Percentiles rank a stretch among this genome's conserved stretches.
phyloP scores from a whole-genome alignment of 2,113 vertebrate species.

The Craseonycteris thonglongyai region DNA sequence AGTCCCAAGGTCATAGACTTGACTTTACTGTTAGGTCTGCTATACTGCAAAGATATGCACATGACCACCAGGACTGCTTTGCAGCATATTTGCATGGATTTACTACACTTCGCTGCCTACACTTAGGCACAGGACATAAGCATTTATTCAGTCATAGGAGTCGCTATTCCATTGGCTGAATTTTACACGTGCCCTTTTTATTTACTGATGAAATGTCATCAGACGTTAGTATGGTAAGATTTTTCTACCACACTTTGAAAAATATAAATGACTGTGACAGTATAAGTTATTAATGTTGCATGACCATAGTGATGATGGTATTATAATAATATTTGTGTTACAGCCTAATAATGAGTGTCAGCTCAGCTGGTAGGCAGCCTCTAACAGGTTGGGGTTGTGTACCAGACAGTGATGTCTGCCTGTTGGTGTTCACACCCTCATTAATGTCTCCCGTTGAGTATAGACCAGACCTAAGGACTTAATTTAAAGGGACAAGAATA shows the following conservation, averaged over 20 bases:
- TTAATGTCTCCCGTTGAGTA: neutral
- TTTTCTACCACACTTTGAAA: neutral
- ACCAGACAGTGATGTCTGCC: neutral
- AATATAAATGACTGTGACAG: neutral
- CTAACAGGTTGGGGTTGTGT: neutral
- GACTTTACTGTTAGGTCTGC: neutral
- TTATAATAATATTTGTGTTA: neutral
- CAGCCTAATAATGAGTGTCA: neutral
- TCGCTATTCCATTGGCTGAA: neutral
- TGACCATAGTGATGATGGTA: neutral
- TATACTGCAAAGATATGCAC: neutral
- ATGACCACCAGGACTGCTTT: neutral
- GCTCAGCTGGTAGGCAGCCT: neutral
- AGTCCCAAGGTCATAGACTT: neutral
- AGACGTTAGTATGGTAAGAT: neutral
- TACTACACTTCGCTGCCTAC: neutral
- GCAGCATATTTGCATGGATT: neutral
- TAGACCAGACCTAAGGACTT: neutral
- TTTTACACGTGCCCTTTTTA: neutral
- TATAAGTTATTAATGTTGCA: neutral
- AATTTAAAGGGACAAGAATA: neutral
- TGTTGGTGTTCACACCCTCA: neutral
- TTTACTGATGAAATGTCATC: neutral
- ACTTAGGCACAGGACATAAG: neutral
- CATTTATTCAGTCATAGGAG: neutral